Conservation (phyloP, 2,113 vertebrate genomes). For the Rhea americana region DNA sequence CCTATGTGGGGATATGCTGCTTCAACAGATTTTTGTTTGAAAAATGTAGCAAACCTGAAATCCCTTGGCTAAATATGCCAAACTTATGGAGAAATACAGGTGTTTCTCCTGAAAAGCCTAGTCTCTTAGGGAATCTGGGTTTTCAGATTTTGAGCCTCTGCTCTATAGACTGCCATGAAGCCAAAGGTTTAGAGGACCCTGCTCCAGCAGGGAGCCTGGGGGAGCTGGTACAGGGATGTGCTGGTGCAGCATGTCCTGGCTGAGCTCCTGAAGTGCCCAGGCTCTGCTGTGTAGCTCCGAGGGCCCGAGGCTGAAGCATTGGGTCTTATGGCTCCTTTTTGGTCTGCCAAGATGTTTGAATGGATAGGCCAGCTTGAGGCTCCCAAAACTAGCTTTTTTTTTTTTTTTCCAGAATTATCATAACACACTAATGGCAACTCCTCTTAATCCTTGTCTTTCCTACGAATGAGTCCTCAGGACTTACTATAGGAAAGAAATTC, state of each 20-base stretch:
- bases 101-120: not conserved
- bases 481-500: not conserved
- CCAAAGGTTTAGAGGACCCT: not conserved
- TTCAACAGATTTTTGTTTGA: not conserved
- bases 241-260: not conserved
- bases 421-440: not conserved
- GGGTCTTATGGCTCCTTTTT: not conserved
- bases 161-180: rapidly evolving
- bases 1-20: not conserved
- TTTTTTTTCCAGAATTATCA: not conserved
- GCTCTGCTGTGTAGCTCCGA: not conserved
- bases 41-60: not conserved
- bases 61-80: not conserved
- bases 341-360: rapidly evolving
- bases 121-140: not conserved
- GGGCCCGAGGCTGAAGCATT: not conserved
- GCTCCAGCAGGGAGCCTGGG: rapidly evolving
- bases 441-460: not conserved
- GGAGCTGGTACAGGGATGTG: not conserved
- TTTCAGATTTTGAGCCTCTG: not conserved
- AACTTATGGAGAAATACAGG: not conserved
- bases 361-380: too few species aligned
- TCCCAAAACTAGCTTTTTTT: not conserved
- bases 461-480: not conserved
- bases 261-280: not conserved